Percentiles rank a stretch among this genome's conserved stretches.
These are phyloP conservation scores for Yponomeuta malinellus DNA, from an alignment of 2,888 invertebrate genomes.

Conservation along the genomic window DNA sequence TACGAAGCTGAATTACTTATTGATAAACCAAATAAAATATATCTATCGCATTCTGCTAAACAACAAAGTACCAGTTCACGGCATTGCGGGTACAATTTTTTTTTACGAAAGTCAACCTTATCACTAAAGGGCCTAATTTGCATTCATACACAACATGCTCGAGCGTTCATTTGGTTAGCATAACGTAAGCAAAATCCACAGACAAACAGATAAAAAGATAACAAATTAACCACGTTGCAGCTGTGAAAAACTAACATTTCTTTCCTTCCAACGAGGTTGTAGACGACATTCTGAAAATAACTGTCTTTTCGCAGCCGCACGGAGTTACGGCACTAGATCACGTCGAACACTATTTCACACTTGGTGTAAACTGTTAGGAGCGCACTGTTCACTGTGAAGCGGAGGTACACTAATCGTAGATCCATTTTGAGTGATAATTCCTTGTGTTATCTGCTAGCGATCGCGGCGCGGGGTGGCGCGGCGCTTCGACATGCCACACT, in stretches of 20 bases:
- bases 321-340: constrained; percentile 40
- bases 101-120: not conserved
- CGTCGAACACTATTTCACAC: constrained; percentile 50
- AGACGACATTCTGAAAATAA: constrained; percentile 64
- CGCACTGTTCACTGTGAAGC: constrained; percentile 41
- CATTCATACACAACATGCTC: not conserved
- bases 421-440: constrained; percentile 71
- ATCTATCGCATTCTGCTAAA: not conserved
- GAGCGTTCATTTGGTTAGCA: not conserved
- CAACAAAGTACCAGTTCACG: not conserved
- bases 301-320: constrained; percentile 25
- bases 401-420: constrained; percentile 57
- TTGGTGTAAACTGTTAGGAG: constrained; percentile 52
- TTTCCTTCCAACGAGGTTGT: constrained; percentile 53
- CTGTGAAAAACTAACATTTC: constrained; percentile 57
- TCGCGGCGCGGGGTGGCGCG: constrained; percentile 46
- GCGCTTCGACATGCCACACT: not conserved
- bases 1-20: not conserved
- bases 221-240: not conserved
- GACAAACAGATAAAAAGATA: not conserved
- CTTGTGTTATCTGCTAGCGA: constrained; percentile 37
- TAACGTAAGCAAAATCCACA: not conserved
- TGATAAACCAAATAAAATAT: not conserved
- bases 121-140: not conserved
- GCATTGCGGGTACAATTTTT: not conserved